Base-by-base conservation (phyloP, 2,888 invertebrate species). In the Taenaris catops region DNA sequence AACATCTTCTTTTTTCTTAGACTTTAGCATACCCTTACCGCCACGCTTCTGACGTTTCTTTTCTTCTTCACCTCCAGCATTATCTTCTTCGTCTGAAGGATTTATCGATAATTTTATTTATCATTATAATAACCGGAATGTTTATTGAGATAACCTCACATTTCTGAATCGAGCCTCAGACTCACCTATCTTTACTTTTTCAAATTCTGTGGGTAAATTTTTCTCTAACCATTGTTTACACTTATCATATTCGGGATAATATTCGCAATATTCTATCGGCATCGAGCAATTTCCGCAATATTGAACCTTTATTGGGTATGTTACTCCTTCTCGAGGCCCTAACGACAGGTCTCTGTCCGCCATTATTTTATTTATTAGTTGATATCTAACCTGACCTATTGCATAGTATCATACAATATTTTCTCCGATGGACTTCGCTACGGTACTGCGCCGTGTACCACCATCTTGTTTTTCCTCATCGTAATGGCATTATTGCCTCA, bases 181-280 rank as follows among this genome's bases (percentile, higher is more conserved):
- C 72, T 88, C 79, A 86, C 91, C 92, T 53, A 93, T 87, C 86
- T 93, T 94, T 1, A 95, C 91, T 78, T 95, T 95, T 62, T 96
- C 95, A 72, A 98, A 97, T 71, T 97, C 95, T 25, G 93, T 93
- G 0, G 99, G 98, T 48, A 99, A 86, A 87, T 98, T 93, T 60
- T 94, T 94, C 75, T 98, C 97, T 47, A 99, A 80, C 99, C 99
- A 99, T 50, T 93, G 93, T 72, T 97, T 97, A 71, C 99, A 99
- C 80, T 97, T 97, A 48, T 98, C 98, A 70, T 96, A 96, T 73
- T 97, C 97, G 4, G 98, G 98, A 79, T 98, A 97, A 76, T 96
- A 98, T 88, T 99, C 98, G 76, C 99, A 99, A 72, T 98, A 99
- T 94, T 97, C 96, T 65, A 96, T 93, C n/a, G 96, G 96, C 91